These are phyloP conservation scores for Sphaerodactylus townsendi DNA, from an alignment of 2,113 vertebrate species.

Conservation along the genomic window DNA sequence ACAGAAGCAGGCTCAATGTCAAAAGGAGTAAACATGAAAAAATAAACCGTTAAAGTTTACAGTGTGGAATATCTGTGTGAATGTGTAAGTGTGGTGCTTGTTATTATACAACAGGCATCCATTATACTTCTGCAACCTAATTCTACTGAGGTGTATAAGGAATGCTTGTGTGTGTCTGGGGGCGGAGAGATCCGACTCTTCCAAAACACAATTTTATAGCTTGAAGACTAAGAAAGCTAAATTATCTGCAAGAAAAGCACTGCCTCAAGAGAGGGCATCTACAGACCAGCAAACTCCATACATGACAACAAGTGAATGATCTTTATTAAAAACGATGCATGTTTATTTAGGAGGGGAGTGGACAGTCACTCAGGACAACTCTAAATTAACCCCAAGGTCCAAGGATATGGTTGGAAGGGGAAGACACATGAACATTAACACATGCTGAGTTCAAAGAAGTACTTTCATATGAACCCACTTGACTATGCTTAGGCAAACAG, in stretches of 20 bases:
- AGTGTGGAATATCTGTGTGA: background rate
- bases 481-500: background rate
- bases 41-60: background rate
- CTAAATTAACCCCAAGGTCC: too few relatives aligned
- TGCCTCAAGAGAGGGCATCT: background rate
- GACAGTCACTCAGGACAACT: too few relatives aligned
- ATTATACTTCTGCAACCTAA: background rate
- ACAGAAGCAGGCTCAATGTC: background rate
- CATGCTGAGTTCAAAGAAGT: background rate
- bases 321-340: too few relatives aligned
- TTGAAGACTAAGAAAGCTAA: background rate
- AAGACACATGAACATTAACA: background rate
- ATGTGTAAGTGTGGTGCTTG: too few relatives aligned
- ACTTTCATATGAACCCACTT: background rate
- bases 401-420: too few relatives aligned
- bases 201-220: background rate
- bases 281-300: background rate
- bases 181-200: background rate
- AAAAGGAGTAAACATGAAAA: background rate
- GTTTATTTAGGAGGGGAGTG: too few relatives aligned
- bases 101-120: background rate
- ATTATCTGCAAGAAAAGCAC: background rate
- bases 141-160: background rate
- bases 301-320: background rate
- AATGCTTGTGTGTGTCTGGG: too few relatives aligned